Evolutionary conservation across 2,797 vertebrate species (phyloP), one percentile per base, ranked within the genome.

Genomic region (Peromyscus aztecus): DNA sequence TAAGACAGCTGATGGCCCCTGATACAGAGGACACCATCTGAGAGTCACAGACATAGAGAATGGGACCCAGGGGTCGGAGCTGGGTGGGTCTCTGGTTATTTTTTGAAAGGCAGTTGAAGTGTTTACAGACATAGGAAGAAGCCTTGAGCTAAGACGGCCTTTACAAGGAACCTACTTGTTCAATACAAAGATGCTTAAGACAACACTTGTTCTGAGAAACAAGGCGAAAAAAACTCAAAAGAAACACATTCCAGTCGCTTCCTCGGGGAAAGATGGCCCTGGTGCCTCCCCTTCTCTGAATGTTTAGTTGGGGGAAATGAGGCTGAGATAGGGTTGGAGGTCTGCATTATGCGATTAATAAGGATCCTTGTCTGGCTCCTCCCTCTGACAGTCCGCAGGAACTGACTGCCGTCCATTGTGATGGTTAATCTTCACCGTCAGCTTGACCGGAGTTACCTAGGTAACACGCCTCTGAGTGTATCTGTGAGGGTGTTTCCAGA

Each of bases 81-180:
- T 40, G n/a, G 23, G 21, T 21, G n/a, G 19, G 43, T 88, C 8
- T 78, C 83, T 29, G 73, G 52, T 40, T 49, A n/a, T 73, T 90
- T 75, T 89, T 88, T 90, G 81, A 90, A 69, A 85, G 57, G n/a
- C 52, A 61, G 7, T 69, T n/a, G 37, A 40, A 83, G 78, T 85
- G 14, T 76, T 75, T 4, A 0, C 31, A 57, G 27, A 21, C 24
- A 0, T 46, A 24, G 61, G 37, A 93, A 78, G 76, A 14, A 34
- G 23, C 37, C 73, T 77, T 55, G n/a, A 88, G 49, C 43, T 78
- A 84, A 93, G 71, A 84, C 0, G 10, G 29, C 46, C 21, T 61
- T 83, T 87, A 14, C 13, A 65, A 75, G 37, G 77, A 90, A 61
- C 16, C 40, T 7, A 14, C 77, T 46, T 76, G 17, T 46, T 59